Percentiles rank a stretch among this genome's conserved stretches.
These are phyloP conservation scores for Orchestia grillus DNA, from an alignment of 1,140 invertebrate genomes.

Conservation along the genomic window DNA sequence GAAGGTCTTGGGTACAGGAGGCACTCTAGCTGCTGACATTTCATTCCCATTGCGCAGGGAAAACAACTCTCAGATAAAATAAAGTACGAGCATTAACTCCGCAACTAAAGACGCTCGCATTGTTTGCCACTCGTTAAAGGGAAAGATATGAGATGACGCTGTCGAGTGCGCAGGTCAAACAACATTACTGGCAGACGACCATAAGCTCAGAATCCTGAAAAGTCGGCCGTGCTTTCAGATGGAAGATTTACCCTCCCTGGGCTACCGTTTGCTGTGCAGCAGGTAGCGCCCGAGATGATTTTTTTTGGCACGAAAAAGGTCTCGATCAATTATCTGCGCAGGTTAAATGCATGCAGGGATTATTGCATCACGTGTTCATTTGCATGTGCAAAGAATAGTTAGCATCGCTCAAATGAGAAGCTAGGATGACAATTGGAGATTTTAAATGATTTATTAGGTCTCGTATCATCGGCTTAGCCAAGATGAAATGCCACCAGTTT, in stretches of 20 bases:
- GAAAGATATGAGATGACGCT: slow-evolving; percentile 7
- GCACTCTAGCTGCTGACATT: background rate
- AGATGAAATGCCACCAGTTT: too few species aligned
- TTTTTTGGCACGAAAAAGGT: background rate
- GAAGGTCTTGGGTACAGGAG: background rate
- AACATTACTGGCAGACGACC: background rate
- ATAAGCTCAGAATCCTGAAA: background rate
- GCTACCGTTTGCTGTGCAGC: background rate
- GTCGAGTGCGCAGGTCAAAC: background rate
- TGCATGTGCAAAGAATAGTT: too few species aligned
- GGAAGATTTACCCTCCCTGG: background rate
- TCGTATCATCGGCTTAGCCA: too few species aligned
- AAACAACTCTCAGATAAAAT: background rate
- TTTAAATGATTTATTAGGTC: too few species aligned
- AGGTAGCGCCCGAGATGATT: background rate
- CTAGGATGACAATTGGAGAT: too few species aligned
- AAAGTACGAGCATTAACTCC: background rate
- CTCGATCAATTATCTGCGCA: too few species aligned
- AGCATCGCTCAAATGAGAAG: too few species aligned
- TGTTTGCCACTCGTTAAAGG: background rate
- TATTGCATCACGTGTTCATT: too few species aligned
- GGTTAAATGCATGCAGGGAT: too few species aligned
- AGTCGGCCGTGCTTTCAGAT: background rate
- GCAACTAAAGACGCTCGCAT: background rate
- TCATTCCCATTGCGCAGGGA: background rate